Base-by-base conservation (phyloP, 2,888 invertebrate species). In the Papilio protenor region DNA sequence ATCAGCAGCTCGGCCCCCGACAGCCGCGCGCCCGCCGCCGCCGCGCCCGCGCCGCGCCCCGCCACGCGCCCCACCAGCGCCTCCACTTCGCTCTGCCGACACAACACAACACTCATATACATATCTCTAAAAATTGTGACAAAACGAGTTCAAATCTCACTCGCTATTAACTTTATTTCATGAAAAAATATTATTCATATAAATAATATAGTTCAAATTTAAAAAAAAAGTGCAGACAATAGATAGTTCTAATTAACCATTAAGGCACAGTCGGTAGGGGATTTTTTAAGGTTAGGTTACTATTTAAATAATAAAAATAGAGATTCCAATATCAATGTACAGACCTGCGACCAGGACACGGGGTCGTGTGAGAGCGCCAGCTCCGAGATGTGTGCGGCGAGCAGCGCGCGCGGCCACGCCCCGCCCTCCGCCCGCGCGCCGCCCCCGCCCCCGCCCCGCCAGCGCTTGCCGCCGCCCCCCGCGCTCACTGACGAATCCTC, bases 1-100 rank as follows among this genome's bases (percentile, higher is more conserved):
- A 97, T 96, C 74, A 98, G 91, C 81, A 49, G 49, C 66, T 98
- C 96, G 82, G 97, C 96, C 45, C 98, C 99, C 88, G 98, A 97
- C 83, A 99, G 97, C 21, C 90, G 96, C 81, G 91, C 92, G 66
- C 84, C 86, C 78, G 84, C 85, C 80, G 88, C 89, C 64, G 90
- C 91, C 76, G 86, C 84, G 70, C 89, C 90, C 61, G 91, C 92
- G 55, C 83, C 87, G 47, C 84, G 81, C 76, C 92, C 91, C 66
- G 90, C 92, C 69, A 92, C 82, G n/a, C 88, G 88, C 10, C 82
- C 78, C 83, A 91, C 86, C 52, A 93, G 85, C 66, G 87, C 84
- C 14, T 85, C 81, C 73, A 92, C 93, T 57, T 93, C 92, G 69
- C 86, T 85, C 86, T 95, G 92, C 1, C 23, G 12, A 21, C 21